These are phyloP conservation scores for Styela clava DNA, from an alignment of 23 tunicate species.

Conservation along the genomic window DNA sequence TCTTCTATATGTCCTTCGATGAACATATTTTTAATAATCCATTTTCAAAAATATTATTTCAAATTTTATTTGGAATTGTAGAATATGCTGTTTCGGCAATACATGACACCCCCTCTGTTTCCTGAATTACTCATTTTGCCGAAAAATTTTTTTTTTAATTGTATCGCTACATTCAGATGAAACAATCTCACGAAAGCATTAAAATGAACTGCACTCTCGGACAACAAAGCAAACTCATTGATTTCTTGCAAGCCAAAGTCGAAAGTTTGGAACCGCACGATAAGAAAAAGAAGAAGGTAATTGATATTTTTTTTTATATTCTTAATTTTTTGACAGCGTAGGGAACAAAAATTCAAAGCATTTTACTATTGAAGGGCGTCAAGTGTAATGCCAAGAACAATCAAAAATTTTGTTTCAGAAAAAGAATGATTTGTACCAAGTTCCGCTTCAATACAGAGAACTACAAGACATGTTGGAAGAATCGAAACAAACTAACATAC, in stretches of 20 bases:
- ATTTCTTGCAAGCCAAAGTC: conserved; percentile 77
- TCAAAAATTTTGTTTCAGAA: conserved; percentile 22
- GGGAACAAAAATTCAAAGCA: not conserved
- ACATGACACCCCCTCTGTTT: no score
- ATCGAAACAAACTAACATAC: conserved; percentile 66
- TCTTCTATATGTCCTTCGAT: no score
- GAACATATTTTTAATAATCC: no score
- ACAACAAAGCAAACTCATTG: conserved; percentile 82
- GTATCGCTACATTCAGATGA: no score
- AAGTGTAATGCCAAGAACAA: no score
- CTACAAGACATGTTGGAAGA: conserved; percentile 73
- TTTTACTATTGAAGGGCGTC: no score
- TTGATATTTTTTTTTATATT: no score
- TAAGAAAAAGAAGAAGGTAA: conserved; percentile 83
- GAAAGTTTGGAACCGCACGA: conserved; percentile 70
- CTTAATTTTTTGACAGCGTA: not conserved
- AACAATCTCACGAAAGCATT: conserved; percentile 68
- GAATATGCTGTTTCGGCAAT: no score
- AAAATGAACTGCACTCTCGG: conserved; percentile 70
- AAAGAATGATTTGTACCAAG: conserved; percentile 75
- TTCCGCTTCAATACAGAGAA: conserved; percentile 89
- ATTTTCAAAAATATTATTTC: no score
- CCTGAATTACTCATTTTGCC: no score
- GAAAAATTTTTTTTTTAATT: no score
- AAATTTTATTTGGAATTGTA: no score